Evolutionary conservation across 1,140 invertebrate genomes (phyloP), one percentile per base, ranked within the genome.

Genomic region (Formica exsecta): DNA sequence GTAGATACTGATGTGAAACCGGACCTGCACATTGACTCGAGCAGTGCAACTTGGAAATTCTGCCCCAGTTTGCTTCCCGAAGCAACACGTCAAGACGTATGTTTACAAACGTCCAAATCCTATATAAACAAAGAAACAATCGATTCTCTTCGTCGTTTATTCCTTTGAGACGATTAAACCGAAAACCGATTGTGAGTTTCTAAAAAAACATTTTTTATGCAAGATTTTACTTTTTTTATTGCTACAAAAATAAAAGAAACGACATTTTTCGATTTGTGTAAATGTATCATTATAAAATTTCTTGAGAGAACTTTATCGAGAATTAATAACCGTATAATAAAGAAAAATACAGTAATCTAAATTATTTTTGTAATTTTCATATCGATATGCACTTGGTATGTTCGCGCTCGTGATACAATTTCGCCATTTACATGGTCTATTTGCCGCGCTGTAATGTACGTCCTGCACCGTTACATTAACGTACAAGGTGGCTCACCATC

Each of bases 391-490:
- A 16, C 68, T 57, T 71, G 36, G 79, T 81, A 71, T 29, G 22
- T 54, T 76, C 44, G 66, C 73, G 73, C 81, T 85, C 51, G 29
- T 48, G 61, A 65, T 65, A 76, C 73, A 76, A 85, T 76, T 64
- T 76, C 73, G 44, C 61, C 70, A 85, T 85, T 85, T 85, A 85
- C 81, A 76, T 85, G 79, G 66, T 73, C 79, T 83, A 83, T 83
- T 83, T 83, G 73, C 68, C n/a, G 3, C 29, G 19, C 25, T 38
- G 38, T 66, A 62, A 83, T 83, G 38, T 73, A 81, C 66, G 66
- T 22, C 29, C 79, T 85, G 32, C 54, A 19, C 71, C 59, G 71
- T 85, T 76, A 76, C 81, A 64, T 77, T 76, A 66, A 85, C 76
- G 73, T 38, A 76, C 81, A 54, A 84, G 73, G 61, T 65, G 36